Base-by-base conservation (phyloP, 2,888 invertebrate species). In the Tricholauxania praeusta region DNA sequence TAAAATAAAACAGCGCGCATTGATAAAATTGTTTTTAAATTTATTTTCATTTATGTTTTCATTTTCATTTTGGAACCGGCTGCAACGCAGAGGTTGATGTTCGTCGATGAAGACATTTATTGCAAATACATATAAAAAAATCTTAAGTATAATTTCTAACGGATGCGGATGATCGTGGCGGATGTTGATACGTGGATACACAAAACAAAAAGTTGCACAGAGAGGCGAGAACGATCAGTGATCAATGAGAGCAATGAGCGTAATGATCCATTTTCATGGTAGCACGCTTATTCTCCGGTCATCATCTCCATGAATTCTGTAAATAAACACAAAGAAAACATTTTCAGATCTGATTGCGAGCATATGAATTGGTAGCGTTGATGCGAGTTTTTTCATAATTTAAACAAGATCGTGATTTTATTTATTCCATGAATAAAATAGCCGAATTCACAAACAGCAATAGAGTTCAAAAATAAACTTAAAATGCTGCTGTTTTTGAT, bases 251-350 rank as follows among this genome's bases (percentile, higher is more conserved):
- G 55, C 12, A 22, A 66, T 7, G 19, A 39, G 5, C 14, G 7
- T 7, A 48, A 22, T 15, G 47, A 39, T 57, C 57, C 57, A 57
- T 57, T 14, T 39, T 39, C 22, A 15, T 17, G 64, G 22, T 14
- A 48, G 22, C 55, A 75, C 75, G 77, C 86, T 92, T 93, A 94
- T 92, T 95, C 95, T 88, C 96, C 96, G 78, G 96, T 96, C 96
- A 96, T 96, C 96, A 96, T 96, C 88, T 96, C 96, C 96, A 96
- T 96, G 90, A 96, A 96, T 91, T 96, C 95, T 96, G 92, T 79
- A 93, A 93, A 86, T 80, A 89, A 88, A 83, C 82, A 79, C 77
- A 79, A 75, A 75, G 74, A 74, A 76, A 77, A 77, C 75, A 74
- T 78, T 75, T 39, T 39, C 39, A 39, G 10, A 39, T 8, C 1